phyloP scores from a whole-genome alignment of 2,797 vertebrate genomes.

The Helarctos malayanus region DNA sequence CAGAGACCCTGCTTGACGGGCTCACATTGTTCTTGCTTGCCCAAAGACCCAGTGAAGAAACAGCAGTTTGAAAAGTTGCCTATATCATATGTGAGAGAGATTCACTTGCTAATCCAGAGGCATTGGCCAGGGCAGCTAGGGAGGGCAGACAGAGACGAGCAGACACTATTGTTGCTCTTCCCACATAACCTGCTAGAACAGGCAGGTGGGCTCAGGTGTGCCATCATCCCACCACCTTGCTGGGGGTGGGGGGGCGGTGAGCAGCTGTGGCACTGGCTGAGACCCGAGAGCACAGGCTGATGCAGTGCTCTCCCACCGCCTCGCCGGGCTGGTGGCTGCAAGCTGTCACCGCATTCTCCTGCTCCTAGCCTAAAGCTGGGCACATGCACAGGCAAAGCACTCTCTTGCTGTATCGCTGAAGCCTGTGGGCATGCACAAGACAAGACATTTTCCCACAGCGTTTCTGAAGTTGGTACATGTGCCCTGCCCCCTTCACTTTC shows the following conservation, averaged over 20 bases:
- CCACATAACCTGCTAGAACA: not conserved
- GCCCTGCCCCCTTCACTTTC: not conserved
- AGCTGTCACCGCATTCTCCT: not conserved
- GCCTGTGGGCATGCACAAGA: not conserved
- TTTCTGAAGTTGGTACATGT: not conserved
- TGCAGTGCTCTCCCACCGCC: not conserved
- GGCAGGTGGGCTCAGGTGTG: not conserved
- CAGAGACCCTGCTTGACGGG: not conserved
- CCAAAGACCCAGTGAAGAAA: not conserved
- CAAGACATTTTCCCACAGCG: not conserved
- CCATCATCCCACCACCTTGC: not conserved
- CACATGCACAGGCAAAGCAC: not conserved
- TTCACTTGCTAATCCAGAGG: not conserved
- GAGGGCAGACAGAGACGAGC: not conserved
- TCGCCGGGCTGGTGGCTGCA: not conserved
- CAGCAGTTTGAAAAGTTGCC: not conserved
- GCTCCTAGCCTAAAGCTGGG: not conserved
- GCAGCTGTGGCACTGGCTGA: not conserved
- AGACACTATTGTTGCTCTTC: not conserved
- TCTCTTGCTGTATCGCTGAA: not conserved
- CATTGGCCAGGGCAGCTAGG: not conserved
- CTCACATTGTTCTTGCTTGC: not conserved
- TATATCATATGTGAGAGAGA: too few species aligned
- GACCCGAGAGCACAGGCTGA: not conserved
- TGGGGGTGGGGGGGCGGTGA: not conserved